phyloP scores from a whole-genome alignment of 2,888 invertebrate species.

The Aethes cnicana region DNA sequence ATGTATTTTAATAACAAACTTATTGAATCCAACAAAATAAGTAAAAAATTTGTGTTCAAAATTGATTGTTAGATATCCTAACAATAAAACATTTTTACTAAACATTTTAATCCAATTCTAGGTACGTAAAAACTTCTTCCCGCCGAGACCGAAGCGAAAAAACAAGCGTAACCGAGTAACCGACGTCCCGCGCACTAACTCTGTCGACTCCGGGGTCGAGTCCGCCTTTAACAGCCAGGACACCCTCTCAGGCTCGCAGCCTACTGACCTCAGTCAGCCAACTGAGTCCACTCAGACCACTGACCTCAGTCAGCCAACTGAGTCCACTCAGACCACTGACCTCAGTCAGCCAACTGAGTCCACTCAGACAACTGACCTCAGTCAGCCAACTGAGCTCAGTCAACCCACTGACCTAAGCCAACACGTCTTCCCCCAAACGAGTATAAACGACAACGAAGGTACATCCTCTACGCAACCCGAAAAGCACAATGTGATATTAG shows the following conservation, averaged over 20 bases:
- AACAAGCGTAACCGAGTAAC: conserved; percentile 45
- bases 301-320: conserved; percentile 1
- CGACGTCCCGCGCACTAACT: conserved; percentile 20
- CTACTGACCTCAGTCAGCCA: conserved; percentile 9
- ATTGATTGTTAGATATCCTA: no score
- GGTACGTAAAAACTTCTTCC: conserved; percentile 86
- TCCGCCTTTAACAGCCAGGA: conserved; percentile 50
- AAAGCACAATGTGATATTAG: conserved; percentile 32
- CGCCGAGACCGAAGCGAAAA: conserved; percentile 83
- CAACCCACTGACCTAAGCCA: not conserved
- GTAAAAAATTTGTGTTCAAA: no score
- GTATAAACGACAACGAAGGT: conserved; percentile 8
- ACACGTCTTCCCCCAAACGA: not conserved
- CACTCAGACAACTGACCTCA: conserved; percentile 1
- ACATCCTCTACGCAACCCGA: conserved; percentile 19
- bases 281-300: conserved; percentile 3
- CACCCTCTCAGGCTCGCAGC: conserved; percentile 36
- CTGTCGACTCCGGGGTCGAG: conserved; percentile 28
- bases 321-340: not conserved
- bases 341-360: not conserved
- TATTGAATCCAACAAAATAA: no score
- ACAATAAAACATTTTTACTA: no score
- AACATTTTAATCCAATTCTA: conserved; percentile 53
- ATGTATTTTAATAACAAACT: no score
- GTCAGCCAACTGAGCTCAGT: not conserved